Conservation (phyloP, 2,113 vertebrate genomes). For the Psittacula cyanocephala region DNA sequence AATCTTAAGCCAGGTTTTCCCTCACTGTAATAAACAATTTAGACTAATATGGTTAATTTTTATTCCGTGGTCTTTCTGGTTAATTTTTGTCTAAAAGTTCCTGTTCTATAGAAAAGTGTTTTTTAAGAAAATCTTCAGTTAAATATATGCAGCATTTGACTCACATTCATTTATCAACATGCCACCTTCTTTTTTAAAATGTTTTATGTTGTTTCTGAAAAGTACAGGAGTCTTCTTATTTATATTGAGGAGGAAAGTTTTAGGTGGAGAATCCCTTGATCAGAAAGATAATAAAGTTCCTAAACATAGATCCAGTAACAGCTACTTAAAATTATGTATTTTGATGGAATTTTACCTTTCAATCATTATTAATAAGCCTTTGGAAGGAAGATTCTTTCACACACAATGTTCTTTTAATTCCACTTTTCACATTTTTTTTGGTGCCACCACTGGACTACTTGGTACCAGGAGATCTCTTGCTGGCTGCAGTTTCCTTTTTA, state of each 20-base stretch:
- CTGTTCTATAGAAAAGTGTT: background rate
- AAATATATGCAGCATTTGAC: background rate
- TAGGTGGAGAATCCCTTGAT: background rate
- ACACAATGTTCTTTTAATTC: background rate
- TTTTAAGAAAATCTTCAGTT: background rate
- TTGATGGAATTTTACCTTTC: background rate
- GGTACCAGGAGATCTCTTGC: background rate
- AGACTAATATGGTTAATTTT: background rate
- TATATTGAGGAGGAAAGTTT: background rate
- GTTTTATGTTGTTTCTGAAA: background rate
- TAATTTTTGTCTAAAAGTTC: background rate
- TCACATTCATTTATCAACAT: background rate
- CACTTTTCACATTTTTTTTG: background rate
- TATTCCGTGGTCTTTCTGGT: background rate
- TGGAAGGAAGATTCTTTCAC: background rate
- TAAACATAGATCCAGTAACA: background rate
- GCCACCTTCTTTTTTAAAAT: background rate
- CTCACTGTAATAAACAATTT: background rate
- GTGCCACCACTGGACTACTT: background rate
- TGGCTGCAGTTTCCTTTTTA: background rate
- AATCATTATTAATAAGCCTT: background rate
- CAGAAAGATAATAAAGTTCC: background rate
- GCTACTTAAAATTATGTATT: background rate
- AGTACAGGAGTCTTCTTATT: background rate
- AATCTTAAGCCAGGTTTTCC: background rate